A percentile compares a stretch with the other conserved stretches of the same genome.
Evolutionary conservation across 2,888 invertebrate genomes (phyloP).

Genomic region (Caenorhabditis angaria): DNA sequence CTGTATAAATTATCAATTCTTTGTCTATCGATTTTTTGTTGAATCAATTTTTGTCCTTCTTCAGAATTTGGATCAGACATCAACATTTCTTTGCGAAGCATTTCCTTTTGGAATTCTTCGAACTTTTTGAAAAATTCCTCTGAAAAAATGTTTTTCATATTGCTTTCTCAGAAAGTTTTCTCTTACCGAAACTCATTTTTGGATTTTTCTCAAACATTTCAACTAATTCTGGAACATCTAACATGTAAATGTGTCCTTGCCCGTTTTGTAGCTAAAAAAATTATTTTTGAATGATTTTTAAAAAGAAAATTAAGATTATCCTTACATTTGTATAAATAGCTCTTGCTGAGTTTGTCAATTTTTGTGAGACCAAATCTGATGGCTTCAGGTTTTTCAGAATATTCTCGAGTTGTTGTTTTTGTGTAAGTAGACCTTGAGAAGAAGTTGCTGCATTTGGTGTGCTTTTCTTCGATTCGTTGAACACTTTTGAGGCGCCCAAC

Average conservation of each 20-base stretch:
- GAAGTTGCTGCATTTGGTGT: not conserved
- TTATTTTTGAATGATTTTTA: not conserved
- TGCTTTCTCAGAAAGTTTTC: not conserved
- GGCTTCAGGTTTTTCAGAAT: not conserved
- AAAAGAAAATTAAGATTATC: not conserved
- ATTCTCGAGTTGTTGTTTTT: not conserved
- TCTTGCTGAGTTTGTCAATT: not conserved
- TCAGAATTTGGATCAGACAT: constrained; percentile 83
- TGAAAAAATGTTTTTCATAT: constrained; percentile 20
- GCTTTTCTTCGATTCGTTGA: not conserved
- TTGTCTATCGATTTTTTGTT: constrained; percentile 87
- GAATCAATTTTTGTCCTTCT: constrained; percentile 91
- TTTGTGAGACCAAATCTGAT: not conserved
- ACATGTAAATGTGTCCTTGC: not conserved
- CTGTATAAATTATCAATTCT: constrained; percentile 84
- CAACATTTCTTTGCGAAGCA: not conserved
- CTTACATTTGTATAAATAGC: not conserved
- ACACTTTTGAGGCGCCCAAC: not conserved
- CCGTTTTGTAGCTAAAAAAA: not conserved
- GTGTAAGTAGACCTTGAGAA: not conserved
- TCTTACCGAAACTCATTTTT: constrained; percentile 7
- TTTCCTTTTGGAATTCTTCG: not conserved
- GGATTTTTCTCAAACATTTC: not conserved
- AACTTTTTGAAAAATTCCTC: constrained; percentile 23
- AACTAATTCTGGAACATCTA: not conserved